These are phyloP conservation scores for Drosophila triauraria DNA, from an alignment of 1,140 invertebrate genomes.

Conservation along the genomic window DNA sequence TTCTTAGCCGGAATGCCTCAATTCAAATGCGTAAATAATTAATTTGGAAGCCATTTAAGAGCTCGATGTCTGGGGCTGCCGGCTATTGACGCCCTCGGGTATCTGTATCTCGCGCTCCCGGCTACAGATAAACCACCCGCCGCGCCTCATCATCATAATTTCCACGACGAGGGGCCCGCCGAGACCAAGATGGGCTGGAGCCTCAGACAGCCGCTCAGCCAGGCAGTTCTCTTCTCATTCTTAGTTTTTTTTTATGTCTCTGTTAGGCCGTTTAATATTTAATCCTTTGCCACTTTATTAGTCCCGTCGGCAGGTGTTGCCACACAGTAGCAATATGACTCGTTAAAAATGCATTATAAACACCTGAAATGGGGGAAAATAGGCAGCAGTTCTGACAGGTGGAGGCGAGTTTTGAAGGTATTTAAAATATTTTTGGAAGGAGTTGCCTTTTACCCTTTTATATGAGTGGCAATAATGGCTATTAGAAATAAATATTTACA, in stretches of 20 bases:
- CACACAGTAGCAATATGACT: constrained; percentile 24
- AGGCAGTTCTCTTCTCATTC: constrained; percentile 9
- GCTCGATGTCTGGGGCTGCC: constrained; percentile 32
- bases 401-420: not conserved
- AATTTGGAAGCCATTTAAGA: constrained; percentile 80
- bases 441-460: not conserved
- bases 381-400: constrained; percentile 16
- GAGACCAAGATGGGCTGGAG: constrained; percentile 29
- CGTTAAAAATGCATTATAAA: constrained; percentile 6
- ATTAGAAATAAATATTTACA: constrained; percentile 3
- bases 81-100: constrained; percentile 50
- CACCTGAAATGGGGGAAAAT: constrained; percentile 5
- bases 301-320: constrained; percentile 26
- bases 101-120: constrained; percentile 14
- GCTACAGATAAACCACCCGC: constrained; percentile 73
- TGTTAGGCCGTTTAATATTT: constrained; percentile 30
- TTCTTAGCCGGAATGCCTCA: constrained; percentile 74
- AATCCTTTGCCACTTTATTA: constrained; percentile 47
- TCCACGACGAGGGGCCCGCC: constrained; percentile 19
- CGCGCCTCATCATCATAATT: constrained; percentile 71
- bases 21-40: constrained; percentile 82
- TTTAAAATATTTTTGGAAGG: not conserved
- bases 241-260: constrained; percentile 24
- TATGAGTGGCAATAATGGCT: not conserved
- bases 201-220: constrained; percentile 6